Evolutionary conservation across 2,797 vertebrate genomes (phyloP).

Genomic region (Odontamblyopus rebecca): DNA sequence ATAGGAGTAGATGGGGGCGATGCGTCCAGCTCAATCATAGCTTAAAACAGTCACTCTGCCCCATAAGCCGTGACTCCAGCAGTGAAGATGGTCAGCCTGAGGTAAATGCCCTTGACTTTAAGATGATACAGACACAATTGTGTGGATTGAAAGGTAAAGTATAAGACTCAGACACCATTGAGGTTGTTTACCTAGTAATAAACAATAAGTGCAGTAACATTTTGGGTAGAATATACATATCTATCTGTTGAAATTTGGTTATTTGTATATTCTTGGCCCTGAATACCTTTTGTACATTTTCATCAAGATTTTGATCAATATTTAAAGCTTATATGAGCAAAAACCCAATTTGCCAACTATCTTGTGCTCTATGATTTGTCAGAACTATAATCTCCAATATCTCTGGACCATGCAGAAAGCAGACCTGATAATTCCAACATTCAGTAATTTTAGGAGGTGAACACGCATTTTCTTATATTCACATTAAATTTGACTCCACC

Average conservation of each 20-base stretch:
- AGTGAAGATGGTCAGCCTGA: constrained; percentile 4
- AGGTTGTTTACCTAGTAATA: constrained; percentile 19
- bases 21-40: constrained; percentile 30
- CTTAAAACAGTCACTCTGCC: constrained; percentile 1
- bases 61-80: constrained; percentile 5
- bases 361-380: no score
- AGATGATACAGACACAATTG: constrained; percentile 24
- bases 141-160: constrained; percentile 7
- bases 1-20: constrained; percentile 23
- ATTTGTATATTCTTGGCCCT: no score
- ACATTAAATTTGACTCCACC: constrained; percentile 13
- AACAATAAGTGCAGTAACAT: background rate
- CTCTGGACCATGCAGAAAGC: no score
- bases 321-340: no score
- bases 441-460: constrained; percentile 9
- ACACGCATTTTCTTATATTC: background rate
- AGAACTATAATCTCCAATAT: no score
- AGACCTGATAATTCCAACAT: background rate
- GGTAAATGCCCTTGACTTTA: constrained; percentile 39
- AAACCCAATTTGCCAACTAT: no score
- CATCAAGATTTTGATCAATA: no score
- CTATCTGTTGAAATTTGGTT: no score
- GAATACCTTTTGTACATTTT: no score
- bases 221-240: background rate
- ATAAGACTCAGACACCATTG: constrained; percentile 16